Base-by-base conservation (phyloP, 2,888 invertebrate genomes). In the Drosophila barbarae region DNA sequence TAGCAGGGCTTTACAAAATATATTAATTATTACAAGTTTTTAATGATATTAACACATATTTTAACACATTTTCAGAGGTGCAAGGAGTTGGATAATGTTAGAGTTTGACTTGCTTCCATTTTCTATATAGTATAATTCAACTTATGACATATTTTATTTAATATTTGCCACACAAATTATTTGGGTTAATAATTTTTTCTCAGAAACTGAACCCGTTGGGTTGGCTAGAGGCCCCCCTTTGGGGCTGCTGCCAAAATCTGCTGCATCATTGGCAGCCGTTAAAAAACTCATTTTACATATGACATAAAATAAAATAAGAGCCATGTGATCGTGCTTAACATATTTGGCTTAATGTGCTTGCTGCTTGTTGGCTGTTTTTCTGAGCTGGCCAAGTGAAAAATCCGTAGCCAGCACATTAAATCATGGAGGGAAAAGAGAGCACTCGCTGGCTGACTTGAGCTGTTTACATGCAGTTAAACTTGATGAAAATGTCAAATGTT, bases 401-500 rank as follows among this genome's bases (percentile, higher is more conserved):
- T 65, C 53, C 49, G 46, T 32, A 60, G 66, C 32, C 57, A 61
- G 39, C 63, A 73, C 67, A 76, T 76, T 72, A 71, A 68, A 75
- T 74, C 74, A 74, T 63, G 74, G 26, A 32, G 32, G 32, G 63
- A 47, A 72, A 74, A 63, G 73, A 78, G 78, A 78, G 75, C 76
- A 75, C 67, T 53, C n/a, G 51, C 44, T 47, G 39, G 41, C 18
- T 38, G 47, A 32, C 26, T 32, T 47, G 60, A 52, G 68, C 68
- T 77, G 59, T 75, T 77, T 75, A 70, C 77, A 77, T 75, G 77
- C 71, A 71, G 71, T 70, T 67, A 71, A 79, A 72, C 73, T 80
- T 78, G 77, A 78, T 80, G 80, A 75, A 80, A 80, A 80, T 81
- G 80, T 78, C 80, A 80, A 80, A 80, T 81, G 82, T 80, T 78